phyloP scores from a whole-genome alignment of 2,113 vertebrate genomes.

The Rhabdornis inornatus region DNA sequence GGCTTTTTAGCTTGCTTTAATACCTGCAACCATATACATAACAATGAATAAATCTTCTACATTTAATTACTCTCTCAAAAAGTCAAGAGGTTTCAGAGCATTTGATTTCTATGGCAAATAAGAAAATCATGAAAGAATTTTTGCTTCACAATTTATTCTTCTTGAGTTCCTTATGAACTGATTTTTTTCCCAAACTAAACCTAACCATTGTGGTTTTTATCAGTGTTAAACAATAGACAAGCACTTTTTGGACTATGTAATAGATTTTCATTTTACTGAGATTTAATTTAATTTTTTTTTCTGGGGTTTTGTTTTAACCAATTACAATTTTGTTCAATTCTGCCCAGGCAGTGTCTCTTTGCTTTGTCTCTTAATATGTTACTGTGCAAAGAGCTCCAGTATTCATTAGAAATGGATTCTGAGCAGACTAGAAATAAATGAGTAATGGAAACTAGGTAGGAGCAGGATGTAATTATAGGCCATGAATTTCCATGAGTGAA shows the following conservation, averaged over 20 bases:
- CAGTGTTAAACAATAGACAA: not conserved
- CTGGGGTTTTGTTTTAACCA: not conserved
- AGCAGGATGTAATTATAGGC: not conserved
- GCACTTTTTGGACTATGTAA: not conserved
- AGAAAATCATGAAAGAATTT: not conserved
- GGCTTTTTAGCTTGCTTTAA: not conserved
- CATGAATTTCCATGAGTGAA: not conserved
- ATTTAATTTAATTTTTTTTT: not conserved
- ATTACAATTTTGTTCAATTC: not conserved
- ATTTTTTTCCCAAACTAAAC: not conserved
- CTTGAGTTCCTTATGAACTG: not conserved
- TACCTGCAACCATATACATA: not conserved
- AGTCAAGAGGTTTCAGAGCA: not conserved
- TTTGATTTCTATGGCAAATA: not conserved
- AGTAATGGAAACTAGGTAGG: not conserved
- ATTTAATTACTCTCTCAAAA: not conserved
- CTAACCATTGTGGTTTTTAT: not conserved
- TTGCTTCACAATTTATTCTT: not conserved
- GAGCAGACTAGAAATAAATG: not conserved
- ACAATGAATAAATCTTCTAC: not conserved
- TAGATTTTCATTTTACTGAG: not conserved
- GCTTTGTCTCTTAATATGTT: not conserved
- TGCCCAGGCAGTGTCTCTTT: not conserved
- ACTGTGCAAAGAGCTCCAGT: not conserved
- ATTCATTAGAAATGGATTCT: not conserved